Evolutionary conservation across 2,797 vertebrate species (phyloP), one percentile per base, ranked within the genome.

Genomic region (Varecia variegata): DNA sequence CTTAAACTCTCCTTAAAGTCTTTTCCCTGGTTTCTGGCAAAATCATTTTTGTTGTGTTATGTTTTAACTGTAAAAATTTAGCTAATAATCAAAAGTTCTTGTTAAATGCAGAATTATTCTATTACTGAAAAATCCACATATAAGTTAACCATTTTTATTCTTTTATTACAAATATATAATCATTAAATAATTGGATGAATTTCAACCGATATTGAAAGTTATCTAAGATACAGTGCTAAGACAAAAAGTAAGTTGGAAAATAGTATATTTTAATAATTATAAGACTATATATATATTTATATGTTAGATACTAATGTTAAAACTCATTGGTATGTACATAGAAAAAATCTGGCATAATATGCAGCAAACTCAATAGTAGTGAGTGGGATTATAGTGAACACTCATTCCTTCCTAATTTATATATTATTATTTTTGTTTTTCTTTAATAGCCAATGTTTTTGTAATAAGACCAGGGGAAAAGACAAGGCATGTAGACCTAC

Each of bases 11-110:
- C 80, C 86, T n/a, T 91, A 94, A 81, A 58, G 20, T 35, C 1
- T 77, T 89, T 43, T 58, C 10, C 47, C 80, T 94, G 40, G 96
- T 96, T 96, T 62, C 73, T 90, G 79, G 12, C 5, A 97, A 81
- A 56, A 70, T 2, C 32, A 80, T 52, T 84, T 95, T 94, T 94
- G 35, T 17, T 65, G 35, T 79, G 7, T n/a, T 7, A 52, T 91
- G 45, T 95, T 97, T 96, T 74, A 56, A 79, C 3, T 88, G 43
- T 43, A 96, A 3, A 62, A 97, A 90, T 0, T 80, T 62, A 93
- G 5, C 30, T 56, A 91, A 32, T 56, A 54, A n/a, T 76, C 27
- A 17, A 62, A 12, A 62, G 18, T 84, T 90, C 50, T 94, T 95
- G 27, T 94, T 94, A 97, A 77, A 14, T 90, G 21, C 0, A 91